Conservation (phyloP, 2,113 vertebrate genomes). For the Phaetusa simplex region DNA sequence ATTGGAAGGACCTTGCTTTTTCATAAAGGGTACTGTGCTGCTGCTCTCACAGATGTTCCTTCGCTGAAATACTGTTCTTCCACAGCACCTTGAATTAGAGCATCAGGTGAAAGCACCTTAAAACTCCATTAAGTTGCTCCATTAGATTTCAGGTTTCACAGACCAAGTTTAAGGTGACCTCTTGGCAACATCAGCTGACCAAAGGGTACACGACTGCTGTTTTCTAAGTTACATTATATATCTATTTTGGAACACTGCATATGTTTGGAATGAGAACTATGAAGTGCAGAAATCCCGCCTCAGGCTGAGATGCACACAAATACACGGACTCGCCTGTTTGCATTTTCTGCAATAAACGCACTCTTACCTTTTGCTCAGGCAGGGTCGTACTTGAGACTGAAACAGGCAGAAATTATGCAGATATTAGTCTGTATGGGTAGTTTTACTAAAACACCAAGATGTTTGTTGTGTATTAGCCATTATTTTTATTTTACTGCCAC, state of each 20-base stretch:
- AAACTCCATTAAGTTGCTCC: neutral
- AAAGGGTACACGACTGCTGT: accelerated
- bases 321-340: neutral
- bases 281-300: neutral
- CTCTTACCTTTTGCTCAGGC: neutral
- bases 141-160: neutral
- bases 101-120: neutral
- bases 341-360: neutral
- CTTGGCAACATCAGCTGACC: neutral
- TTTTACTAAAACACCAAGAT: neutral
- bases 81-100: neutral
- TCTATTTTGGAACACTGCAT: neutral
- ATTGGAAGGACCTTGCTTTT: neutral
- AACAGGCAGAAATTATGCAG: neutral
- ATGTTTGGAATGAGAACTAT: neutral
- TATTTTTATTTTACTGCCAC: neutral
- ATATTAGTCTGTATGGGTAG: neutral
- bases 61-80: neutral
- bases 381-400: neutral
- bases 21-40: neutral
- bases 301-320: neutral
- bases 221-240: neutral
- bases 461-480: neutral
- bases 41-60: neutral
- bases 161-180: neutral